Evolutionary conservation across 2,797 vertebrate species (phyloP).

Genomic region (Eupleurogrammus muticus): DNA sequence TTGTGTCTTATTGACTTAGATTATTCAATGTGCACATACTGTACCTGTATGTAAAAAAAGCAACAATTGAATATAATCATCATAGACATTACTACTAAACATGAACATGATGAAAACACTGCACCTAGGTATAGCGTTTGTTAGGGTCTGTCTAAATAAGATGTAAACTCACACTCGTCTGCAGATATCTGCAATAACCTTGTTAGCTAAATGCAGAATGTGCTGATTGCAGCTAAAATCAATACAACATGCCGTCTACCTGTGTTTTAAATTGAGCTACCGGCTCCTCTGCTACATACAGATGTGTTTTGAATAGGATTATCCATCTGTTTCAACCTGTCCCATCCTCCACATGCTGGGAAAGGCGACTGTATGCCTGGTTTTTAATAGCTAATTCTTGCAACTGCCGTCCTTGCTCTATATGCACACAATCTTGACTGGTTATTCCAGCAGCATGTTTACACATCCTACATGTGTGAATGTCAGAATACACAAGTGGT

Average conservation of each 20-base stretch:
- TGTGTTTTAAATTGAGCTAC: neutral
- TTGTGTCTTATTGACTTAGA: no score
- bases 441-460: slow-evolving; percentile 3
- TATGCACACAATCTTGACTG: neutral
- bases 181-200: neutral
- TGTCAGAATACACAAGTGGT: slow-evolving; percentile 10
- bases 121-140: neutral
- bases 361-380: slow-evolving; percentile 21
- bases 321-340: slow-evolving; percentile 10
- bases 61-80: no score
- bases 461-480: slow-evolving; percentile 4
- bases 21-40: no score
- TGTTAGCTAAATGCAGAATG: neutral
- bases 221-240: neutral
- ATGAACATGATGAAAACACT: no score
- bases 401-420: neutral
- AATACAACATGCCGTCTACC: neutral
- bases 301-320: slow-evolving; percentile 16
- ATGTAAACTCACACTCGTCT: no score
- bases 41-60: no score
- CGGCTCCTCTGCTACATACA: slow-evolving; percentile 6
- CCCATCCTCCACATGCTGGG: slow-evolving; percentile 2
- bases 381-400: slow-evolving; percentile 5
- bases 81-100: neutral
- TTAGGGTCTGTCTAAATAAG: no score